Evolutionary conservation across 2,888 invertebrate genomes (phyloP), one percentile per base, ranked within the genome.

Genomic region (Dilophus febrilis): DNA sequence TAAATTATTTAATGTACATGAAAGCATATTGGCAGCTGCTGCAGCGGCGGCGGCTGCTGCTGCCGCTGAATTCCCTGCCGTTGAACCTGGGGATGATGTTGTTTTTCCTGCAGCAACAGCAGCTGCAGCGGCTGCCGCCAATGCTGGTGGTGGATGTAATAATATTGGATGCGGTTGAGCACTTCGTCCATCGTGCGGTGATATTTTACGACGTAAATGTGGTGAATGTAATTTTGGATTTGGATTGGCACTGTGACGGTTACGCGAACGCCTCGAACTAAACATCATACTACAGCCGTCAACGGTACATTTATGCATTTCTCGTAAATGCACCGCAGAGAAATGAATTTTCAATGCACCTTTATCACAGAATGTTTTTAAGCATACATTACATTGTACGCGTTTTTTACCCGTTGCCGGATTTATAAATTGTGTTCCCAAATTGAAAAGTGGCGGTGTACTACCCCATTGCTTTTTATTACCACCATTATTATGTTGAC

Each of bases 271-370:
- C 47, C 97, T 71, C 11, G 94, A 95, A 59, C 94, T 95, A 58
- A 97, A 97, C 91, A 94, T 94, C 91, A 95, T 95, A 59, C 88
- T 94, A 64, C 97, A 97, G 1, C 95, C 95, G 57, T 90, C 90
- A 1, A 98, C 94, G 0, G 97, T 95, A 59, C 98, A 98, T 64
- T 91, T 91, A 64, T 99, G 98, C 97, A 98, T 98, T 67, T 99
- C 98, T 31, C 95, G 77, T 44, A 97, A 65, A 59, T 98, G 98
- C 10, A 99, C 98, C 0, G 98, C 98, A 38, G 94, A 94, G 58
- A 95, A 97, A 61, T 98, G 98, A 7, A 98, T 99, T 66, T 98
- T 98, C 18, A 98, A 70, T 2, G 98, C 98, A 45, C 97, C 98
- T 67, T 98, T 98, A 68, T 98, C 98, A 70, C 98, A 98, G 66